Evolutionary conservation across 2,113 vertebrate genomes (phyloP).

Genomic region (Philantomba maxwellii): DNA sequence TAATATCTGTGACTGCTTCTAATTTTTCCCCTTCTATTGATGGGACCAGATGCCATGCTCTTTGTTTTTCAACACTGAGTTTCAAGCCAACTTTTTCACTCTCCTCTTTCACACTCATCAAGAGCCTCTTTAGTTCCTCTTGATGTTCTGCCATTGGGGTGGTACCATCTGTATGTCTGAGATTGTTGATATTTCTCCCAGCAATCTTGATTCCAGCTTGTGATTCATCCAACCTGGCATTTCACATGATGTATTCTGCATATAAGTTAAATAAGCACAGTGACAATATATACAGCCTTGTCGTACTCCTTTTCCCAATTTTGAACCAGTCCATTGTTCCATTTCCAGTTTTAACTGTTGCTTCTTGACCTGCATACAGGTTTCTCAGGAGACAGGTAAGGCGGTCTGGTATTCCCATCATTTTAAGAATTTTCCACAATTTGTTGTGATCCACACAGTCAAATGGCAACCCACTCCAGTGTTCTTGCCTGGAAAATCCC

Average conservation of each 20-base stretch:
- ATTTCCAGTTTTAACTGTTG: neutral
- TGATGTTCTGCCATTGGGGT: neutral
- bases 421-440: neutral
- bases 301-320: neutral
- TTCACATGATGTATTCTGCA: neutral
- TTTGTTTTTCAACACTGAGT: neutral
- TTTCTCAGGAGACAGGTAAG: neutral
- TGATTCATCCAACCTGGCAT: neutral
- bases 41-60: neutral
- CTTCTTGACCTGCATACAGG: neutral
- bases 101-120: neutral
- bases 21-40: neutral
- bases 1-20: neutral
- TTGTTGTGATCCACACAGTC: neutral
- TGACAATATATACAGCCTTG: neutral
- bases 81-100: neutral
- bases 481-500: too few relatives aligned
- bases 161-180: neutral
- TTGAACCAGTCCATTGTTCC: neutral
- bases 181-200: neutral
- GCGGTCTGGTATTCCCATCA: neutral
- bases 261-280: neutral
- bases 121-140: neutral
- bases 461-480: too few relatives aligned
- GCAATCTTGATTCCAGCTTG: neutral